Base-by-base conservation (phyloP, 2,113 vertebrate species). In the Zosterops lateralis region DNA sequence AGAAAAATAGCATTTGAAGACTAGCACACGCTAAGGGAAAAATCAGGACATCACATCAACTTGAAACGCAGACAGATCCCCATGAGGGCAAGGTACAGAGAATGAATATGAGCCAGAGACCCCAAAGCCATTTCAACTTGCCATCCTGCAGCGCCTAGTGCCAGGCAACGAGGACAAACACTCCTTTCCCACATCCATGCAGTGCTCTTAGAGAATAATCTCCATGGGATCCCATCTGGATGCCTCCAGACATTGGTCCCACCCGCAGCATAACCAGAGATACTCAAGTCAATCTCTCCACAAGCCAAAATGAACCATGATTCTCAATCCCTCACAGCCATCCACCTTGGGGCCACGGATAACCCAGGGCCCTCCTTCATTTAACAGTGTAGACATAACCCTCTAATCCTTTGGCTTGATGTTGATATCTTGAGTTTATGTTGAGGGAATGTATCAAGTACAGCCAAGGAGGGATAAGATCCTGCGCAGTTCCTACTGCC, bases 401-500 rank as follows among this genome's bases (percentile, higher is more conserved):
- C 77, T 56, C 58, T 80, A 80, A 87, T 88, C 56, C 64, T 64
- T 88, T 90, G 75, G 90, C 79, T 88, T 93, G 74, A 74, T 34
- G 18, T 14, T 62, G 45, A 24, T 42, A 79, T 65, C 50, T 87
- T 81, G 84, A 82, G 74, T 94, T 87, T 91, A 91, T 73, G 45
- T 47, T 70, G 34, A 80, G 54, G 60, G 87, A 94, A 92, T 92
- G 79, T 42, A 64, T 48, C 65, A 84, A 91, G 64, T 17, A 64
- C 31, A 93, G 84, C 82, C 89, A 97, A 91, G 56, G 53, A 94
- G 28, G 84, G 78, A 48, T 80, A 94, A 95, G 81, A 85, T 91
- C 56, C 48, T 71, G 64, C 53, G 67, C 78, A 90, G 75, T 61
- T 96, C 74, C 92, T 95, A 70, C 14, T 60, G 82, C 67, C 48